Base-by-base conservation (phyloP, 2,888 invertebrate genomes). In the Tanaodytes sp. region DNA sequence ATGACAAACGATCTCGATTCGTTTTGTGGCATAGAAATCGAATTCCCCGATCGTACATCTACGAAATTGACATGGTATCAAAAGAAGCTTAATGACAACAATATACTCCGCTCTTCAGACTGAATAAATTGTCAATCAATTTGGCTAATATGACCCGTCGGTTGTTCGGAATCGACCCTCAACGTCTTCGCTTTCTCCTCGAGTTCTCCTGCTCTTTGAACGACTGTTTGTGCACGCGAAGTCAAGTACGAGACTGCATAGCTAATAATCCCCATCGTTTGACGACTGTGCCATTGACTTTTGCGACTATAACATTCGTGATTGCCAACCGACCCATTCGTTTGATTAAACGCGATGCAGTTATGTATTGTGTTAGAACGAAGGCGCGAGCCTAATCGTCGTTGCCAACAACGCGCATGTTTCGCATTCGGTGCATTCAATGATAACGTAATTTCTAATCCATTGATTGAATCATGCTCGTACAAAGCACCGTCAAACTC, bases 111-210 rank as follows among this genome's bases (percentile, higher is more conserved):
- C 40, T 33, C 48, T 42, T 36, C 23, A 40, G 33, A 57, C 40
- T 31, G 61, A 63, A 69, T 62, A 59, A 69, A 69, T 64, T 55
- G 69, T 69, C 64, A 69, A 64, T 69, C 64, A 69, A 69, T 69
- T 64, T 59, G 46, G 63, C 37, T 65, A 48, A 59, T 59, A 54
- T 62, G 52, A 61, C 55, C 43, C 30, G 61, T 51, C 49, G 55
- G 48, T 69, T 64, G 64, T 70, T 64, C n/a, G 64, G 46, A 63
- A 43, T 45, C 55, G 49, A 70, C 42, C 61, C 62, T 55, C 46
- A 45, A 39, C 48, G 57, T 65, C 70, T 65, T 58, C 52, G 65
- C 66, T 65, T 71, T 71, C 69, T 61, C 55, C 23, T 52, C 30
- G 49, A 64, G 62, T 58, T 71, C 62, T 58, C 65, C 54, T 62